phyloP scores from a whole-genome alignment of 1,140 invertebrate species.

The Calliopsis andreniformis region DNA sequence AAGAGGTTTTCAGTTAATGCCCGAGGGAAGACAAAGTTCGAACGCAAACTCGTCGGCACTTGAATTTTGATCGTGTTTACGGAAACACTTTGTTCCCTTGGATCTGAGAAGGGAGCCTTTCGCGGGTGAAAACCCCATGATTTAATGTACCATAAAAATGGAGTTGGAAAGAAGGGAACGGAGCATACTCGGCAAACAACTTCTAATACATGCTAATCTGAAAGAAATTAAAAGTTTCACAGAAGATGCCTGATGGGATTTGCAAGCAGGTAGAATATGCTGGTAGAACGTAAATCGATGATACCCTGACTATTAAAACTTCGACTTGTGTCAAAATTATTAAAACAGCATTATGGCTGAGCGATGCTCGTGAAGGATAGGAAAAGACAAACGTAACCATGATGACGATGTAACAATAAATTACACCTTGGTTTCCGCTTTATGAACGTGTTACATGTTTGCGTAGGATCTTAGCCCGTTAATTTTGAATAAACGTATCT shows the following conservation, averaged over 20 bases:
- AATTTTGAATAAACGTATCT: conserved; percentile 13
- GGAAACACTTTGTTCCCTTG: conserved; percentile 32
- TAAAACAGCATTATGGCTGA: neutral
- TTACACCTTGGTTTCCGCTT: neutral
- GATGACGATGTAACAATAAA: conserved; percentile 2
- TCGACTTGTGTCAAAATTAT: conserved; percentile 16
- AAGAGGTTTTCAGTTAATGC: conserved; percentile 30
- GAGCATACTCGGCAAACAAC: neutral
- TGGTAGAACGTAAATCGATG: neutral
- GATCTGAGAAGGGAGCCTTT: neutral
- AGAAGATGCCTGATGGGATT: conserved; percentile 5
- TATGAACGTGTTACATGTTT: neutral
- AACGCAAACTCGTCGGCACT: conserved; percentile 18
- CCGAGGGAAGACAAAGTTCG: conserved; percentile 19
- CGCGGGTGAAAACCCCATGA: neutral
- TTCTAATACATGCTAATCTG: conserved; percentile 20
- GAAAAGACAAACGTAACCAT: neutral
- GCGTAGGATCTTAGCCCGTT: neutral
- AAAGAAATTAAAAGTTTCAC: conserved; percentile 41
- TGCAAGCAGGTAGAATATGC: conserved; percentile 4
- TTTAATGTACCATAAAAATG: conserved; percentile 33
- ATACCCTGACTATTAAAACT: conserved; percentile 8
- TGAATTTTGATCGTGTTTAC: conserved; percentile 43
- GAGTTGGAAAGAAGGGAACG: conserved; percentile 1
- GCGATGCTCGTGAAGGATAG: neutral